These are phyloP conservation scores for Misgurnus anguillicaudatus DNA, from an alignment of 2,113 vertebrate species.

Conservation along the genomic window DNA sequence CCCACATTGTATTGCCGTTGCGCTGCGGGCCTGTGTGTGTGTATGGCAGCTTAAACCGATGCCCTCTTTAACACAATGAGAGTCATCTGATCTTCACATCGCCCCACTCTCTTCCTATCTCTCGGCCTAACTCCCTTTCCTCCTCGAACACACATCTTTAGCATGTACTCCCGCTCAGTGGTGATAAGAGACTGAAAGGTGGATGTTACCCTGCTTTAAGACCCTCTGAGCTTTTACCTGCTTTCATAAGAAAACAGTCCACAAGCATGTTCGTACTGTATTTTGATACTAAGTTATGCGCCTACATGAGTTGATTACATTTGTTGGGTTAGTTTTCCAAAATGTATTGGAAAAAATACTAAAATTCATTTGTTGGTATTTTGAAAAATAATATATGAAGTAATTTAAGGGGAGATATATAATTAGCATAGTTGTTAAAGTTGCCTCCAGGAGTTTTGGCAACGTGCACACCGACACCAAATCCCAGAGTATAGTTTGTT, in stretches of 20 bases:
- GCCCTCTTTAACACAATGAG: conserved; percentile 15
- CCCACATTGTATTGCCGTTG: background rate
- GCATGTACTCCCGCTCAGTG: background rate
- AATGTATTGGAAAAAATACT: too few relatives aligned
- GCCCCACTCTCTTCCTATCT: background rate
- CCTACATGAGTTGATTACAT: background rate
- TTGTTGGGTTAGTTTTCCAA: too few relatives aligned
- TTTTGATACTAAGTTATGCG: background rate
- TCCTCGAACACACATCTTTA: background rate
- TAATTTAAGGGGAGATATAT: too few relatives aligned
- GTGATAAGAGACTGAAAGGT: conserved; percentile 4
- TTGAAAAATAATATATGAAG: too few relatives aligned
- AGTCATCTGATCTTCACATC: background rate
- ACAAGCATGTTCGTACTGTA: background rate
- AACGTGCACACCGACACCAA: too few relatives aligned
- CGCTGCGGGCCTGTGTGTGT: conserved; percentile 5
- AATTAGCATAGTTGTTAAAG: too few relatives aligned
- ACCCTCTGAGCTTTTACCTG: background rate
- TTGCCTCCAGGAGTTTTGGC: too few relatives aligned
- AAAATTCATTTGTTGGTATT: too few relatives aligned
- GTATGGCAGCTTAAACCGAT: background rate
- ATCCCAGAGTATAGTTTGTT: too few relatives aligned
- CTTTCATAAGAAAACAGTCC: background rate
- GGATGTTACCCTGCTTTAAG: background rate
- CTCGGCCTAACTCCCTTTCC: background rate